Conservation (phyloP, 2,888 invertebrate species). For the Trissoscelio sp. region DNA sequence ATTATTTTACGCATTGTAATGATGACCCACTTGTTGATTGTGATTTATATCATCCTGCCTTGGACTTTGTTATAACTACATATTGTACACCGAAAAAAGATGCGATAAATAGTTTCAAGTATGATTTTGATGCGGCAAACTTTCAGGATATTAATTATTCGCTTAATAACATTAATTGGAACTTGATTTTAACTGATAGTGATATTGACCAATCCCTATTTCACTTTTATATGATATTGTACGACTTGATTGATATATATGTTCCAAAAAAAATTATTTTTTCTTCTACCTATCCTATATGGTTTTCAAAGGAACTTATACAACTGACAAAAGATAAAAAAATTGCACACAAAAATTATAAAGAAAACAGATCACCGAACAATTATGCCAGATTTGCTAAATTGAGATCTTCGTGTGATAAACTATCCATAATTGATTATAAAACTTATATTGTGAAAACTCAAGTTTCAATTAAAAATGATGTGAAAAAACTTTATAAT, state of each 20-base stretch:
- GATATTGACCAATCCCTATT: not conserved
- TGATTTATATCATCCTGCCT: not conserved
- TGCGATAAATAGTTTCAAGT: not conserved
- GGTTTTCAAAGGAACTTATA: not conserved
- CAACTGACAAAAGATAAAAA: not conserved
- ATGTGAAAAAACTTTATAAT: not conserved
- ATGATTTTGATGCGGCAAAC: not conserved
- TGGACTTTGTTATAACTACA: not conserved
- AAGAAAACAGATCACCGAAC: not conserved
- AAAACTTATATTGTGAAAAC: not conserved
- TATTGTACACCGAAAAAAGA: not conserved
- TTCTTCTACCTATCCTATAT: not conserved
- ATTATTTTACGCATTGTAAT: not conserved
- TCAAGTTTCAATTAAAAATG: not conserved
- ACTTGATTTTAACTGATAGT: not conserved
- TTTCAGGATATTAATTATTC: not conserved
- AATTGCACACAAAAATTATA: not conserved
- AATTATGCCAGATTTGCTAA: not conserved
- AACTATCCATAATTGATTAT: not conserved
- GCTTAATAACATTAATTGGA: not conserved
- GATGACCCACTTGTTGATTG: not conserved
- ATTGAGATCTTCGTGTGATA: not conserved
- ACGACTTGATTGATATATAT: not conserved
- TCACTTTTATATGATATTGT: not conserved
- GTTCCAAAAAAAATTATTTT: not conserved